Evolutionary conservation across 2,797 vertebrate species (phyloP), one percentile per base, ranked within the genome.

Genomic region (Rousettus madagascariensis): DNA sequence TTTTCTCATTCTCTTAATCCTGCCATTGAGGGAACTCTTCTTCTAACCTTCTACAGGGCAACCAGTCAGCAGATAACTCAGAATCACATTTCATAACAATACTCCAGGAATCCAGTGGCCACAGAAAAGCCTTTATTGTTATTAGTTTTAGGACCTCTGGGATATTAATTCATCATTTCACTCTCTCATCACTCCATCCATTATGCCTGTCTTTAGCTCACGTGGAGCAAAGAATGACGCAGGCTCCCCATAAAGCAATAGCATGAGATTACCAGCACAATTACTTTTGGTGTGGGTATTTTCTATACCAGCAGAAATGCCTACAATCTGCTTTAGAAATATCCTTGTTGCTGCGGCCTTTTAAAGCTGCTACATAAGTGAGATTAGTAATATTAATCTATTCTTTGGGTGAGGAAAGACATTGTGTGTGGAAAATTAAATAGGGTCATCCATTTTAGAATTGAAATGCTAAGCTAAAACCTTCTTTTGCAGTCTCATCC

Each of bases 341-440:
- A 96, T 74, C 11, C 83, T 82, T 79, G 36, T 95, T 95, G 82
- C 82, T 92, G 91, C 93, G 85, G 97, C 95, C 95, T 96, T 95
- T 97, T 95, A 96, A 93, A 96, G 79, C 96, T 96, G 94, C 97
- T 95, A 96, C 93, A 55, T 90, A 96, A 96, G 89, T 92, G 92
- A 98, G 98, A 98, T 98, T 98, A 98, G 95, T 86, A 98, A 96
- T 95, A 97, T 97, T 97, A 98, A 98, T 98, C 96, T 98, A 94
- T 97, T 96, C 91, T 98, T 98, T 74, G 78, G 78, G 74, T 63
- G 71, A 96, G 90, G 97, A 97, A 98, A 98, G 91, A 96, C 88
- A 96, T 84, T 16, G 53, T 77, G 72, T 96, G 92, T 93, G 95
- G 95, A 86, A 97, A 98, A 98, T 96, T 96, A 97, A 95, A 91